phyloP scores from a whole-genome alignment of 2,113 vertebrate genomes.

The Peromyscus californicus region DNA sequence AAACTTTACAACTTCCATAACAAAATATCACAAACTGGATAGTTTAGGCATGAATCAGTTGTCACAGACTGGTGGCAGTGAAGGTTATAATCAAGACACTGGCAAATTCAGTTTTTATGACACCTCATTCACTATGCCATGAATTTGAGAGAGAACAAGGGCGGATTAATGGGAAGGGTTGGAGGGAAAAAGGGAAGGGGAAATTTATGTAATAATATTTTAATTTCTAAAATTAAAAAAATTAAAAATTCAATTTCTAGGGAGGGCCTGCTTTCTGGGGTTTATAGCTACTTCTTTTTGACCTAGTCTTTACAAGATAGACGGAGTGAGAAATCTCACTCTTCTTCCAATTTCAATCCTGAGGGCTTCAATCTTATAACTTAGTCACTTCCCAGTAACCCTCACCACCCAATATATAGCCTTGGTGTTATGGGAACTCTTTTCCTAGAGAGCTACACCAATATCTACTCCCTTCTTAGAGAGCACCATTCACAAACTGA shows the following conservation, averaged over 20 bases:
- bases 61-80: background rate
- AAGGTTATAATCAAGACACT: background rate
- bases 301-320: background rate
- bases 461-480: background rate
- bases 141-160: background rate
- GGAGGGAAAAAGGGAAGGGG: background rate
- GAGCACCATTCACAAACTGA: background rate
- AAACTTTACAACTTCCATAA: background rate
- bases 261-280: background rate
- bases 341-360: background rate
- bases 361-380: background rate
- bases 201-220: background rate
- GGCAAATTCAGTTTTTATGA: background rate
- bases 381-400: background rate
- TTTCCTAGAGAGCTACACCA: background rate
- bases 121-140: background rate
- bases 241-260: background rate
- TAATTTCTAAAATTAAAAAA: background rate
- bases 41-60: background rate
- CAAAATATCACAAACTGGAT: background rate
- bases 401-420: background rate
- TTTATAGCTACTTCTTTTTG: background rate
- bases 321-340: background rate
- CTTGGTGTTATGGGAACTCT: background rate
- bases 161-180: too few species aligned